A percentile compares a stretch with the other conserved stretches of the same genome.
Evolutionary conservation across 2,888 invertebrate species (phyloP).

Genomic region (Chymomyza procnemis): DNA sequence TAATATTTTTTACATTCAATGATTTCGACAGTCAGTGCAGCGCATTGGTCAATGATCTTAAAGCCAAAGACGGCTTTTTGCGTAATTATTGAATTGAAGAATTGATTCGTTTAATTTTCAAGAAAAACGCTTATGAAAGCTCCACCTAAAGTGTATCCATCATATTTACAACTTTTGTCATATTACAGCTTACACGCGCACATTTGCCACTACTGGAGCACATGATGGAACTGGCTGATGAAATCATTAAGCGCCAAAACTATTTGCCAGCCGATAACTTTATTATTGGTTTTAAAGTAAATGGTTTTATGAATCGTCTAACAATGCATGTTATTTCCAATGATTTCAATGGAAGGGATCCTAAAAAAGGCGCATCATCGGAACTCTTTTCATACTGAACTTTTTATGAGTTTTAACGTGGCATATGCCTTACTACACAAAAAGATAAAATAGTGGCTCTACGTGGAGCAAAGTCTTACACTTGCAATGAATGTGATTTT

Average conservation of each 20-base stretch:
- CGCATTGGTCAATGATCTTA: too few relatives aligned
- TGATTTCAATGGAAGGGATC: constrained; percentile 54
- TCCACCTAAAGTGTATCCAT: neutral
- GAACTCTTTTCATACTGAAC: constrained; percentile 53
- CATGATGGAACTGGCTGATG: constrained; percentile 48
- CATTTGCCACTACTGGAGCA: constrained; percentile 50
- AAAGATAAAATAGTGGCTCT: constrained; percentile 22
- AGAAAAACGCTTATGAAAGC: too few relatives aligned
- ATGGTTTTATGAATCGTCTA: constrained; percentile 33
- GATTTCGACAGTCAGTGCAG: too few relatives aligned
- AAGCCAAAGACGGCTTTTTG: too few relatives aligned
- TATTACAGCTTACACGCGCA: constrained; percentile 38
- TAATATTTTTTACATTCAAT: too few relatives aligned
- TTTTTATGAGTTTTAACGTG: constrained; percentile 41
- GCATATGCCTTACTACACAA: constrained; percentile 31
- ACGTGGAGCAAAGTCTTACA: neutral
- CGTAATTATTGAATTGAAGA: too few relatives aligned
- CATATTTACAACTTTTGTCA: neutral
- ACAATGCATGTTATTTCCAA: constrained; percentile 53
- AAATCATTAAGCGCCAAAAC: constrained; percentile 42
- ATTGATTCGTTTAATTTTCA: too few relatives aligned
- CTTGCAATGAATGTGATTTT: constrained; percentile 50
- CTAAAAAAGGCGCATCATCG: constrained; percentile 43
- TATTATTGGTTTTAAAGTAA: constrained; percentile 48
- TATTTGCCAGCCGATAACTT: constrained; percentile 31